Percentiles rank a stretch among this genome's conserved stretches.
Evolutionary conservation across 1,140 invertebrate genomes (phyloP).

Genomic region (Oedothorax gibbosus): DNA sequence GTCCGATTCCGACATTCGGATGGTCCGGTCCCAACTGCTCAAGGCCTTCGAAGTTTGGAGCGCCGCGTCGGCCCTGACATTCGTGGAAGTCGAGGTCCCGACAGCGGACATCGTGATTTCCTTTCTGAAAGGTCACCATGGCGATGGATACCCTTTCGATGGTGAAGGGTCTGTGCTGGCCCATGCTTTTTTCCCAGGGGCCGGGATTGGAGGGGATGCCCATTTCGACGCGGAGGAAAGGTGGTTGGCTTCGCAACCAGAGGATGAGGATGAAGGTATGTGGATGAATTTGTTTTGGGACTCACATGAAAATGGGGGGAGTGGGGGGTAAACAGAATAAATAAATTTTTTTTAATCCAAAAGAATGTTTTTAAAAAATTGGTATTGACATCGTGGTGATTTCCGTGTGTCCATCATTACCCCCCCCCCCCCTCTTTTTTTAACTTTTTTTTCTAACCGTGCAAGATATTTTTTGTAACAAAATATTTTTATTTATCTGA

Average conservation of each 20-base stretch:
- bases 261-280: conserved; percentile 43
- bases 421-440: no score
- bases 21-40: conserved; percentile 56
- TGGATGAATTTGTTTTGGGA: not conserved
- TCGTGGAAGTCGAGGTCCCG: conserved; percentile 71
- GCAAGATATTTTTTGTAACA: no score
- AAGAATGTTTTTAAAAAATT: no score
- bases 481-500: no score
- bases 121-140: conserved; percentile 83
- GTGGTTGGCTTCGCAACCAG: conserved; percentile 66
- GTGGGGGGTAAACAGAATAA: no score
- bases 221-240: conserved; percentile 73
- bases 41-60: conserved; percentile 64
- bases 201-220: conserved; percentile 70
- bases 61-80: conserved; percentile 61
- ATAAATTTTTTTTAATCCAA: no score
- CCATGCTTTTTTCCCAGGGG: conserved; percentile 69
- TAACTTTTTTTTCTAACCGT: no score
- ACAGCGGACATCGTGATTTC: conserved; percentile 84
- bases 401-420: no score
- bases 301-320: no score
- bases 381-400: no score
- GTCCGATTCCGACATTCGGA: not conserved
- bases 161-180: conserved; percentile 76
- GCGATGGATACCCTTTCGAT: conserved; percentile 75